These are phyloP conservation scores for Piprites chloris DNA, from an alignment of 2,113 vertebrate genomes.

Conservation along the genomic window DNA sequence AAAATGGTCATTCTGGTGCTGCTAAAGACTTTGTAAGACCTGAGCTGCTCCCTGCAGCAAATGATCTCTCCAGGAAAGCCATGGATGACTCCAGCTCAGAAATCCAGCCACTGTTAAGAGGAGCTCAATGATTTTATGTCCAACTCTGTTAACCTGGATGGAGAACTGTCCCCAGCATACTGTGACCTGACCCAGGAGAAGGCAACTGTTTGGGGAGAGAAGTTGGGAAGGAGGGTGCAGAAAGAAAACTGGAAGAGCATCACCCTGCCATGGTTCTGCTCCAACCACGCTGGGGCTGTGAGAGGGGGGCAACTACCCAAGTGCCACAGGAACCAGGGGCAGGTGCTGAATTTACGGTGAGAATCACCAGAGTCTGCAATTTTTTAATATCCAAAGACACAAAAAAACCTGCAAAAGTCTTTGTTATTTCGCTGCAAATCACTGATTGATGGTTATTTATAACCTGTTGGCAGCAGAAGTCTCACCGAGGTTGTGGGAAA, in stretches of 20 bases:
- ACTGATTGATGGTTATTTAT: not conserved
- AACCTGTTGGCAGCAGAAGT: not conserved
- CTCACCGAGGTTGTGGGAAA: accelerated
- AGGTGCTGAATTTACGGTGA: not conserved
- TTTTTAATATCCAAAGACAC: not conserved
- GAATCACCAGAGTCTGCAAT: not conserved
- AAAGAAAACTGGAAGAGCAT: not conserved
- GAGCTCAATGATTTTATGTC: not conserved
- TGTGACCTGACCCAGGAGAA: not conserved
- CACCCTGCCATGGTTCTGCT: accelerated
- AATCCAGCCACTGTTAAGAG: not conserved
- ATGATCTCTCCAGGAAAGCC: not conserved
- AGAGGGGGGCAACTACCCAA: not conserved
- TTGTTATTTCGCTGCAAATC: not conserved
- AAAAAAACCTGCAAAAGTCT: not conserved
- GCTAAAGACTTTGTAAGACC: not conserved
- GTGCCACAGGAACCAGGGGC: not conserved
- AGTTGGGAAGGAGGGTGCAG: not conserved
- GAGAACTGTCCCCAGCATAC: not conserved
- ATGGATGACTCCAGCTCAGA: not conserved
- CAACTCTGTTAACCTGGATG: not conserved
- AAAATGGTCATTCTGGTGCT: not conserved
- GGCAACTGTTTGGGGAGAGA: not conserved
- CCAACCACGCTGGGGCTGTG: not conserved
- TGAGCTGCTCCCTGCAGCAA: not conserved